Evolutionary conservation across 2,113 vertebrate species (phyloP).

Genomic region (Tiliqua scincoides): DNA sequence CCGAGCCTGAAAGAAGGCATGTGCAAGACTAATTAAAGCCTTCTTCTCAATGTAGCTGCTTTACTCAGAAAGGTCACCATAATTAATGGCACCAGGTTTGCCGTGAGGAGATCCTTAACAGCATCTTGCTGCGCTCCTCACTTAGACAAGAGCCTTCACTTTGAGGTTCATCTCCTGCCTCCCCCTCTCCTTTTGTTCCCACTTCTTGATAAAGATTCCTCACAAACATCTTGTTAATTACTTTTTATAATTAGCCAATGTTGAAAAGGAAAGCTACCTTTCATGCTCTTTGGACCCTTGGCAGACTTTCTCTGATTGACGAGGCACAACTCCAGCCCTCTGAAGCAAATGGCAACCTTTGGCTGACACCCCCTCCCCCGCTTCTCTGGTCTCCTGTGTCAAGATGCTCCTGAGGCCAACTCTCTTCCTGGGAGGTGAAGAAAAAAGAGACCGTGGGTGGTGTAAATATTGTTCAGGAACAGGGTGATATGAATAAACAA

Average conservation of each 20-base stretch:
- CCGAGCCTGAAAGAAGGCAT: background rate
- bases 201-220: conserved; percentile 27
- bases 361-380: background rate
- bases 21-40: conserved; percentile 22
- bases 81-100: background rate
- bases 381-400: background rate
- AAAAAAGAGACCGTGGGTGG: background rate
- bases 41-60: background rate
- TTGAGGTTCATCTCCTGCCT: conserved; percentile 23
- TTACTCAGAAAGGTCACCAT: conserved; percentile 4
- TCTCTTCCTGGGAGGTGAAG: too few species aligned
- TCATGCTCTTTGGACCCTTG: background rate
- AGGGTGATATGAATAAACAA: background rate
- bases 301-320: conserved; percentile 17
- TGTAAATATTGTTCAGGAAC: background rate
- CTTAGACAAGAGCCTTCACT: conserved; percentile 35
- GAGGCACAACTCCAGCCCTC: conserved; percentile 30
- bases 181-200: conserved; percentile 30
- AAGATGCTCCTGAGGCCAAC: background rate
- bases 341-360: conserved; percentile 27
- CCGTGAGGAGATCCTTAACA: background rate
- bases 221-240: conserved; percentile 65
- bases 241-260: conserved; percentile 66
- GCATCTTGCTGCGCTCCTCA: background rate
- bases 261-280: conserved; percentile 41